These are phyloP conservation scores for Myrmophylax atrothorax DNA, from an alignment of 2,113 vertebrate species.

Conservation along the genomic window DNA sequence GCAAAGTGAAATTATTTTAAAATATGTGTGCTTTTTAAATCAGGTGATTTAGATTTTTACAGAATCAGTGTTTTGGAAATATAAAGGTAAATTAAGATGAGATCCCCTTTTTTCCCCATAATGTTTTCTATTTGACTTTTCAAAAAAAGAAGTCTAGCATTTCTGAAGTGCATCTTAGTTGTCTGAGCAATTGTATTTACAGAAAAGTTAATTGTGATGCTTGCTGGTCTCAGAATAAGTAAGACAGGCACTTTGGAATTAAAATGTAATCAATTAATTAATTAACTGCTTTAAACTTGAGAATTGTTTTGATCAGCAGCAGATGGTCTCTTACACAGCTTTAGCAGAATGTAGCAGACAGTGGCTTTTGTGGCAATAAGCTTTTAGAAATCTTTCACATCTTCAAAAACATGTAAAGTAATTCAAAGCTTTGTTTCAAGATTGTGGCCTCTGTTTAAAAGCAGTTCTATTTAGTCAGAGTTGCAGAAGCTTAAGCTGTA, in stretches of 20 bases:
- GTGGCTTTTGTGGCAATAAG: background rate
- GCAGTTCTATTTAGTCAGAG: background rate
- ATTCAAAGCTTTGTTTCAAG: background rate
- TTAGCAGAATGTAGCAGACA: background rate
- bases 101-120: accelerated
- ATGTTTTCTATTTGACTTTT: background rate
- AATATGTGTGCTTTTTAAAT: background rate
- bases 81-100: background rate
- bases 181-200: background rate
- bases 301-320: constrained; percentile 6
- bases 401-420: background rate
- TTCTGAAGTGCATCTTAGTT: background rate
- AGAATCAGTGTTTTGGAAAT: background rate
- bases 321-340: background rate
- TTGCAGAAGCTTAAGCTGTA: background rate
- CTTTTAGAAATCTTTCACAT: background rate
- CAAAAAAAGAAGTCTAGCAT: background rate
- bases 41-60: background rate
- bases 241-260: background rate
- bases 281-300: background rate
- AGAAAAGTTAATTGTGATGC: background rate
- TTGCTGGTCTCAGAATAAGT: background rate
- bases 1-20: background rate
- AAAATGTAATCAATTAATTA: background rate
- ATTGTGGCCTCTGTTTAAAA: background rate